These are phyloP conservation scores for Chymomyza costata DNA, from an alignment of 1,140 invertebrate species.

Conservation along the genomic window DNA sequence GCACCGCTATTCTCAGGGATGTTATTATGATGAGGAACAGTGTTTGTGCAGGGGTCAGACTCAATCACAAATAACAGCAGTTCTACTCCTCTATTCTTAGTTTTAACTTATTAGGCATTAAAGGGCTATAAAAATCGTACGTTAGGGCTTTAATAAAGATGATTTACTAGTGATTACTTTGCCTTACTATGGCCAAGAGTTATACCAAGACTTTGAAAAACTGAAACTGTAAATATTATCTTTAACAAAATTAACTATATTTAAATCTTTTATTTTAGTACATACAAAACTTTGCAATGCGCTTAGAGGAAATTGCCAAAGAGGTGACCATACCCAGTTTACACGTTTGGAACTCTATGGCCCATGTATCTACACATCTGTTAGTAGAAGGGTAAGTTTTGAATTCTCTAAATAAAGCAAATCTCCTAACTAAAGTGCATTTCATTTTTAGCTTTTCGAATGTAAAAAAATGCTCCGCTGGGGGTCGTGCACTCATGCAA, in stretches of 20 bases:
- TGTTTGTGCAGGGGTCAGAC: too few relatives aligned
- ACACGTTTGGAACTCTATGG: constrained; percentile 90
- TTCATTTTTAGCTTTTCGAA: constrained; percentile 84
- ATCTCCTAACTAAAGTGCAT: too few relatives aligned
- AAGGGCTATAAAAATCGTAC: too few relatives aligned
- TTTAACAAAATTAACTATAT: not conserved
- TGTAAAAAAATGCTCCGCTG: constrained; percentile 96
- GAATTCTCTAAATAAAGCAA: constrained; percentile 4
- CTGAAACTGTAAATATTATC: constrained; percentile 1
- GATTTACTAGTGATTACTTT: too few relatives aligned
- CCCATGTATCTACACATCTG: constrained; percentile 87
- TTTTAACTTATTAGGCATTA: too few relatives aligned
- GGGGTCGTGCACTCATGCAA: constrained; percentile 97
- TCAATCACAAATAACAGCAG: too few relatives aligned
- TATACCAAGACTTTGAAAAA: not conserved
- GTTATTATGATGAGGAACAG: too few relatives aligned
- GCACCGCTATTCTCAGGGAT: too few relatives aligned
- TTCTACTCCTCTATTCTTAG: too few relatives aligned
- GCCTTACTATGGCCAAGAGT: too few relatives aligned
- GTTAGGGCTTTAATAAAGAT: too few relatives aligned
- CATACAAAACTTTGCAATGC: constrained; percentile 86
- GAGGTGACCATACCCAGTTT: constrained; percentile 83
- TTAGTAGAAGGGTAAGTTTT: constrained; percentile 91
- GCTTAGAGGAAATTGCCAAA: constrained; percentile 82
- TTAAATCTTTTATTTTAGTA: constrained; percentile 77